Evolutionary conservation across 2,113 vertebrate genomes (phyloP), one percentile per base, ranked within the genome.

Genomic region (Gyps fulvus): DNA sequence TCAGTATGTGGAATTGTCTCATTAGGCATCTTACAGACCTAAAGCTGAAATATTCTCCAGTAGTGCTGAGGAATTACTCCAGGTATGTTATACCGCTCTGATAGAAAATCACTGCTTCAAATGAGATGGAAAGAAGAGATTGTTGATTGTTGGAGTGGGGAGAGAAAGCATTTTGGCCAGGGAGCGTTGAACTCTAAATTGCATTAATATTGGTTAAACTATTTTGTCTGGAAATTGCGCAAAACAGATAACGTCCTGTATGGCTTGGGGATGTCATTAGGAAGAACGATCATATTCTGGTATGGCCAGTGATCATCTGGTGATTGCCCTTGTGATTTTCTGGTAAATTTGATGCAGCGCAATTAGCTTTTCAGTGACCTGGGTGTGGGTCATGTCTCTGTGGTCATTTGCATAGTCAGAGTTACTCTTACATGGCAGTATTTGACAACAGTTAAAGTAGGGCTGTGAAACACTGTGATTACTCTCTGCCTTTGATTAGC

Each of bases 121-220:
- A 95, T 90, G 86, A 93, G 63, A 94, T 78, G 76, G 95, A 94
- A 91, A 97, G 49, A 91, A 58, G 83, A 88, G 38, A 81, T 73
- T 86, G 91, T 88, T 90, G 82, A 25, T 89, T 94, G 83, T 84
- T 92, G 87, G 43, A 95, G 74, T 93, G 94, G 21, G 42, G 67
- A 88, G 43, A 57, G 47, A 83, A 88, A 81, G 29, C 85, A 29
- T 87, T 94, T 83, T 45, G 67, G 29, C 85, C 79, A 92, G 63
- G 76, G n/a, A 95, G 82, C 93, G 80, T 94, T 94, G 66, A 88
- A 86, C 57, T 86, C 87, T 83, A 94, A 94, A 95, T 90, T 93
- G 52, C 88, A 55, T 94, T 97, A 90, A 94, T 94, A 95, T 88
- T 90, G 86, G 74, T 93, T 95, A 93, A 94, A 95, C 70, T 72